Evolutionary conservation across 2,113 vertebrate species (phyloP), one percentile per base, ranked within the genome.

Genomic region (Paralichthys olivaceus): DNA sequence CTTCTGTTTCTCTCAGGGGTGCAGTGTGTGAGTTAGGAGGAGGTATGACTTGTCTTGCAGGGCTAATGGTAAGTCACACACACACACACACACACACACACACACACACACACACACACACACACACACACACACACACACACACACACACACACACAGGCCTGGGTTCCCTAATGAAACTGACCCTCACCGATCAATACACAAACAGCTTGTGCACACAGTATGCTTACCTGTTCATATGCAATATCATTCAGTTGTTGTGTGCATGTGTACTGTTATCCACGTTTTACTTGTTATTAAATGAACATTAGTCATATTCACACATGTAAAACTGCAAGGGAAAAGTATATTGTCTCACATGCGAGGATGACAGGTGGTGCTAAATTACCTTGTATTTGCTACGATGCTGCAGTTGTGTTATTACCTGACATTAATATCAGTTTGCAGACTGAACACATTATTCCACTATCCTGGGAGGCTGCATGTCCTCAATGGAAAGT

Each of bases 11-110:
- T 88, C 67, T 66, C 82, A 93, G 92, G 83, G 92, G 91, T 72
- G 84, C 90, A 45, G 90, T 93, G 83, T 93, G 92, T 60, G 92
- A 93, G 89, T 81, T 93, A 71, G 92, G 91, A 77, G 92, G 92
- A 85, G 92, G 92, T 25, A 93, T 93, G 92, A 93, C 91, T 61
- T 92, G 92, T 70, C 90, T 93, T 23, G 89, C 90, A n/a, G 92
- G 92, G 20, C 88, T 93, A 78, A 92, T 92, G 90, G 92, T 93
- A 90, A 91, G 90, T 77, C 23, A 76, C 28, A 59, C 64, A 64
- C 65, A 72, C 53, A 49, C 57, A 54, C 53, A 58, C 28, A 28
- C 65, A 77, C 37, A 47, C 19, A 60, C 47, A 47, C 58, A 51
- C 28, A 54, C 34, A 80, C 43, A 37, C 49, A 26, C 40, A 63